Evolutionary conservation across 1,140 invertebrate genomes (phyloP), one percentile per base, ranked within the genome.

Genomic region (Megathymus violae): DNA sequence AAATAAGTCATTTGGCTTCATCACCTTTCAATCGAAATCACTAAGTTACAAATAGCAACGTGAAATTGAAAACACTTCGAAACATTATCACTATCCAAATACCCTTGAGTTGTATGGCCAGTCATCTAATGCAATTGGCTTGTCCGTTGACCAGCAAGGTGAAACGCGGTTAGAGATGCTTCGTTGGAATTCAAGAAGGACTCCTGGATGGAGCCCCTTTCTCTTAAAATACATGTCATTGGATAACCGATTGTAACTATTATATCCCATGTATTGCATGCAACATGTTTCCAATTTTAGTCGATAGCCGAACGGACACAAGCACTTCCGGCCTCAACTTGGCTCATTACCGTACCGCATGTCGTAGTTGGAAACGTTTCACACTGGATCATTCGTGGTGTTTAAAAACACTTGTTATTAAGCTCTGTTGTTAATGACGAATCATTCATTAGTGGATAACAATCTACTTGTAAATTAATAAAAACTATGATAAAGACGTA

Each of bases 401-500:
- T 46, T 46, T 46, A 31, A 31, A 31, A 25, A 11, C 22, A 48
- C 46, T 31, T 10, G 17, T 31, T 15, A 48, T 48, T 48, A 48
- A 48, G 25, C 11, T 4, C 6, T 48, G 25, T 0, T 31, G 19
- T 47, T 27, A 27, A 46, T 46, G 17, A 46, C 6, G 17, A n/a
- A 22, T 10, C 17, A 22, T 11, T 7, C n/a, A 31, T 22, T 22
- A 22, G 19, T 22, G 2, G 2, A 22, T 5, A 3, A 22, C 19
- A 22, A 22, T 22, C 19, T 5, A 22, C 5, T 3, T 2, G 19
- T 3, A 22, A 22, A 9, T 31, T 4, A 31, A 31, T 31, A 31
- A 9, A 31, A 5, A 7, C 7, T 3, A 31, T 31, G 27, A 5
- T 9, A 6, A 31, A 7, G 27, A n/a, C n/a, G n/a, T n/a, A n/a